Conservation (phyloP, 1,140 invertebrate genomes). For the Calephelis virginiensis region DNA sequence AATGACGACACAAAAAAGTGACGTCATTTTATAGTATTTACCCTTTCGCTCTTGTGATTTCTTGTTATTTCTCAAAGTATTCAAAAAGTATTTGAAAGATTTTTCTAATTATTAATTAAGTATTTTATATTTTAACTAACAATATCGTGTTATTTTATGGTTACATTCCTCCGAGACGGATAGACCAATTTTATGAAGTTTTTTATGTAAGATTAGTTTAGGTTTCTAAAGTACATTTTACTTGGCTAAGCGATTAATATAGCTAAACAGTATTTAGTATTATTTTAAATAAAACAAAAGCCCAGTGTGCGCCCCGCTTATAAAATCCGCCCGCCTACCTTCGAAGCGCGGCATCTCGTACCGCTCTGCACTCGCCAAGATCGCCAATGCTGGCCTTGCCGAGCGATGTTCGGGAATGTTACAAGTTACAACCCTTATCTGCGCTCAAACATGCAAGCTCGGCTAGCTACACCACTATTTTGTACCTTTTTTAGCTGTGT, state of each 20-base stretch:
- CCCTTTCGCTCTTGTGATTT: too few species aligned
- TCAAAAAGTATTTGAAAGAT: too few species aligned
- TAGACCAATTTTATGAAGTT: too few species aligned
- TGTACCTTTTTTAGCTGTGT: slow-evolving; percentile 21
- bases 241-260: not conserved
- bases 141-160: too few species aligned
- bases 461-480: slow-evolving; percentile 49
- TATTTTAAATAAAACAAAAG: not conserved
- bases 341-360: slow-evolving; percentile 12
- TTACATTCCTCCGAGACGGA: too few species aligned
- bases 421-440: slow-evolving; percentile 59
- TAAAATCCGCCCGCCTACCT: slow-evolving; percentile 44
- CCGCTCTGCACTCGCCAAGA: slow-evolving; percentile 28
- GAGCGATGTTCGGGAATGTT: slow-evolving; percentile 47
- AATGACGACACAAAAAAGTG: too few species aligned
- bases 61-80: too few species aligned
- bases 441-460: slow-evolving; percentile 61
- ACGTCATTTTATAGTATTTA: too few species aligned
- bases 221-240: not conserved
- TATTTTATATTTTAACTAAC: too few species aligned
- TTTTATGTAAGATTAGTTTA: not conserved
- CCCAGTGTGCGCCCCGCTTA: slow-evolving; percentile 47
- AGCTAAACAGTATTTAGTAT: not conserved
- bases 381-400: slow-evolving; percentile 32
- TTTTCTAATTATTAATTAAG: too few species aligned